phyloP scores from a whole-genome alignment of 64 coral and sea anemone genomes.

The Porites lutea region DNA sequence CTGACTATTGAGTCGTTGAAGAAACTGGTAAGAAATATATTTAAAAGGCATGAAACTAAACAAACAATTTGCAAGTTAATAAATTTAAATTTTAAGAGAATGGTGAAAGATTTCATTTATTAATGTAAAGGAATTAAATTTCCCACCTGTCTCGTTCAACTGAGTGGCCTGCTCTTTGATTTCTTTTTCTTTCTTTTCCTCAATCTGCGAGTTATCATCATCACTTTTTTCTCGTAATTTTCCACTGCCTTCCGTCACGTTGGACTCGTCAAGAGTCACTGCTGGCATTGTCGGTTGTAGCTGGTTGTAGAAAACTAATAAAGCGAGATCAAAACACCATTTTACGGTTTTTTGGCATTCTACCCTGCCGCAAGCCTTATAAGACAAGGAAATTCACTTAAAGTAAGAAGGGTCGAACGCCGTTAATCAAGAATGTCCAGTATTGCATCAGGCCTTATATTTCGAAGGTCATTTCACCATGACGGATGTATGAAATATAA shows the following conservation, averaged over 20 bases:
- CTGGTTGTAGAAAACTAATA: neutral
- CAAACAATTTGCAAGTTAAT: constrained; percentile 2
- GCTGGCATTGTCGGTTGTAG: constrained; percentile 23
- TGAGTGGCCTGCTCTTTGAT: constrained; percentile 50
- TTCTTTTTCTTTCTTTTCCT: constrained; percentile 37
- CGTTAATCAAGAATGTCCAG: neutral
- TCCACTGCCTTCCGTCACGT: neutral
- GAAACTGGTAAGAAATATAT: too few relatives aligned
- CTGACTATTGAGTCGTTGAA: too few relatives aligned
- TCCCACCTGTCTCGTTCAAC: constrained; percentile 35
- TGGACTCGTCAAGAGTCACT: constrained; percentile 9
- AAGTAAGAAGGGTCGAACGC: neutral
- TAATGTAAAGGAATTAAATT: constrained; percentile 1
- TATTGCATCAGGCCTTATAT: constrained; percentile 11
- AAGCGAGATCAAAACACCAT: neutral
- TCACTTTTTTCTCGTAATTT: constrained; percentile 25
- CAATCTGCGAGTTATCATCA: neutral
- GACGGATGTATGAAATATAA: constrained; percentile 39
- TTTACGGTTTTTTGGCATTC: neutral
- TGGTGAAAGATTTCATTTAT: neutral
- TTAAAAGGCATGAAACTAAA: neutral
- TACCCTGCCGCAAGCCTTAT: neutral
- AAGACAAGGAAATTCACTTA: neutral
- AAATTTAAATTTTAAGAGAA: neutral
- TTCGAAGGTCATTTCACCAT: neutral